Evolutionary conservation across 2,113 vertebrate species (phyloP).

Genomic region (Manacus vitellinus): DNA sequence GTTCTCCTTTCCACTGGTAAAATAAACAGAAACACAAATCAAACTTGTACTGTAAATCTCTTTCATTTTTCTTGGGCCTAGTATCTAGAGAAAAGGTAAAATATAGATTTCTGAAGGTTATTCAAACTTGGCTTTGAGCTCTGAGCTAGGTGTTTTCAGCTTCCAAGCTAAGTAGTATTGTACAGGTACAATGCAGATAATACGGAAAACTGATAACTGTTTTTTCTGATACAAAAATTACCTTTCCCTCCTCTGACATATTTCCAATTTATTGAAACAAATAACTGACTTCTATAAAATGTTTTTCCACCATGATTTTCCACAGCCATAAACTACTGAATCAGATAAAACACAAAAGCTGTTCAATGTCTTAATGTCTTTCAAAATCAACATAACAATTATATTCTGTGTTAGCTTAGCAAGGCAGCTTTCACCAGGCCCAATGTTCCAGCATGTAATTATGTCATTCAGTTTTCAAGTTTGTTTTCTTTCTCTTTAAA

Average conservation of each 20-base stretch:
- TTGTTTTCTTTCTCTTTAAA: not conserved
- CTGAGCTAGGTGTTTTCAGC: not conserved
- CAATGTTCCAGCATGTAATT: not conserved
- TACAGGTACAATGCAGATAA: not conserved
- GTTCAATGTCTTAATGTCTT: not conserved
- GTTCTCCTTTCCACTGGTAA: not conserved
- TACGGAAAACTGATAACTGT: not conserved
- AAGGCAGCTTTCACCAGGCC: not conserved
- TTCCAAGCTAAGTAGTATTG: not conserved
- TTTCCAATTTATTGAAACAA: not conserved
- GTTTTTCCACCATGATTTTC: not conserved
- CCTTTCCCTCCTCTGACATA: not conserved
- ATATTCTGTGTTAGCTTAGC: not conserved
- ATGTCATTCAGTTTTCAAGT: not conserved
- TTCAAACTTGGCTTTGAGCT: not conserved
- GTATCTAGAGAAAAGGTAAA: not conserved
- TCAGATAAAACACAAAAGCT: not conserved
- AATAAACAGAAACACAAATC: conserved; percentile 39
- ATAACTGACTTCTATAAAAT: not conserved
- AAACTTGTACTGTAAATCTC: not conserved
- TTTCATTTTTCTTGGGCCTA: not conserved
- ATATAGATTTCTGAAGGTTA: not conserved
- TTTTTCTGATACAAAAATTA: not conserved
- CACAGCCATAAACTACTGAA: not conserved
- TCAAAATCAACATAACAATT: not conserved